A percentile compares a stretch with the other conserved stretches of the same genome.
These are phyloP conservation scores for Tenrec ecaudatus DNA, from an alignment of 2,113 vertebrate species.

Conservation along the genomic window DNA sequence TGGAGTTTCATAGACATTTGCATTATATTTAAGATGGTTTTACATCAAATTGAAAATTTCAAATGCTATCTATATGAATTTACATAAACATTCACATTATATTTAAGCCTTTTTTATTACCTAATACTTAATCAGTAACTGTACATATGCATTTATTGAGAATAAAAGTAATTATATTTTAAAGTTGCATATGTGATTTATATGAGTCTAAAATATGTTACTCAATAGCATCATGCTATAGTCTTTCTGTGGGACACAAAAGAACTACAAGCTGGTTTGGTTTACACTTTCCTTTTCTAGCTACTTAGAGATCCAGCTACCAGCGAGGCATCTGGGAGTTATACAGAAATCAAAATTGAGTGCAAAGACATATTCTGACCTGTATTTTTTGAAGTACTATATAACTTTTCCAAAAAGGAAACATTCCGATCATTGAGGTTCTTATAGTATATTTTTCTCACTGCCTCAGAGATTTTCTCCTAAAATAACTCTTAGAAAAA, in stretches of 20 bases:
- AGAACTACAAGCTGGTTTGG: background rate
- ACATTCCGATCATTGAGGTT: conserved; percentile 5
- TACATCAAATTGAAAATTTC: background rate
- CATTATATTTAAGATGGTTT: background rate
- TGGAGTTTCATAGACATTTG: background rate
- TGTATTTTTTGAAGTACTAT: conserved; percentile 46
- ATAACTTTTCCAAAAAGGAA: conserved; percentile 49
- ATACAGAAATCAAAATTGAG: conserved; percentile 64
- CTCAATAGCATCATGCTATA: background rate
- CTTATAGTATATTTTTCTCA: conserved; percentile 58
- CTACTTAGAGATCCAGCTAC: conserved; percentile 16
- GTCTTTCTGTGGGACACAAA: background rate
- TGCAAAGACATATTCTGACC: conserved; percentile 61
- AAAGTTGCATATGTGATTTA: background rate
- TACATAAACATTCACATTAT: background rate
- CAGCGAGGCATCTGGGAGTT: conserved; percentile 51
- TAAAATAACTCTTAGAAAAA: conserved; percentile 66
- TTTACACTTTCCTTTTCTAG: conserved; percentile 32
- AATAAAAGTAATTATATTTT: background rate
- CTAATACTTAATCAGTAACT: background rate
- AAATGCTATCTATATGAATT: conserved; percentile 15
- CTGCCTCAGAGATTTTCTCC: conserved; percentile 57
- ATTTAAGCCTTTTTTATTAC: background rate
- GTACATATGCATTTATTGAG: background rate
- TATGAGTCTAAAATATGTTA: background rate